A percentile compares a stretch with the other conserved stretches of the same genome.
Conservation (phyloP, 1,140 invertebrate species). For the Listronotus bonariensis region DNA sequence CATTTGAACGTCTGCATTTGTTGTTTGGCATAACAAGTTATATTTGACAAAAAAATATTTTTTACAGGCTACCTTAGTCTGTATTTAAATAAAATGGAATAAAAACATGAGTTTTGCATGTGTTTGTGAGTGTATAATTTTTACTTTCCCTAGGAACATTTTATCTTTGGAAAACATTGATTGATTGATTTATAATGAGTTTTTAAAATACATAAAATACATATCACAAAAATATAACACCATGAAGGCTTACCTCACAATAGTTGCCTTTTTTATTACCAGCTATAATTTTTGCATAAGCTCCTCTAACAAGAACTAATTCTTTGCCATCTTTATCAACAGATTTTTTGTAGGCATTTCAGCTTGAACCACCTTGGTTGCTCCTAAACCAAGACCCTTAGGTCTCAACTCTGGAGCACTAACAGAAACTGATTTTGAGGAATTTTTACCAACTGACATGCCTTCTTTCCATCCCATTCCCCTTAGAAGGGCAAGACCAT, state of each 20-base stretch:
- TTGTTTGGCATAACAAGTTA: no score
- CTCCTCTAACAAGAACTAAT: conserved; percentile 61
- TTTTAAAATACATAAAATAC: no score
- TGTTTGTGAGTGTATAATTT: no score
- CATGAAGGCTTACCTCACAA: conserved; percentile 65
- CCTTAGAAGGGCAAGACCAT: conserved; percentile 88
- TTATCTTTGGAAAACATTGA: no score
- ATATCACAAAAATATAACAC: no score
- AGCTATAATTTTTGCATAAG: conserved; percentile 72
- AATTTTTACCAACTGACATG: conserved; percentile 70
- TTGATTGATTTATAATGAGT: no score
- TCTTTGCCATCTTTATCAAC: conserved; percentile 58
- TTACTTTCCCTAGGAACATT: no score
- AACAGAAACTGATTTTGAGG: conserved; percentile 59
- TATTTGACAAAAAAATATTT: no score
- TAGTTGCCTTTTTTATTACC: conserved; percentile 79
- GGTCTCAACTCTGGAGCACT: conserved; percentile 67
- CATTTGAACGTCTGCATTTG: no score
- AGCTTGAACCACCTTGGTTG: conserved; percentile 69
- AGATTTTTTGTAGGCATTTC: conserved; percentile 56
- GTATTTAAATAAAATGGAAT: no score
- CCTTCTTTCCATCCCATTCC: conserved; percentile 93
- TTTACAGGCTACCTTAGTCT: no score
- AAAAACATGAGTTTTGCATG: no score
- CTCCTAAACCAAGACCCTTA: conserved; percentile 90